Percentiles rank a stretch among this genome's conserved stretches.
These are phyloP conservation scores for Sphaerophoria taeniata DNA, from an alignment of 2,888 invertebrate species.

Conservation along the genomic window DNA sequence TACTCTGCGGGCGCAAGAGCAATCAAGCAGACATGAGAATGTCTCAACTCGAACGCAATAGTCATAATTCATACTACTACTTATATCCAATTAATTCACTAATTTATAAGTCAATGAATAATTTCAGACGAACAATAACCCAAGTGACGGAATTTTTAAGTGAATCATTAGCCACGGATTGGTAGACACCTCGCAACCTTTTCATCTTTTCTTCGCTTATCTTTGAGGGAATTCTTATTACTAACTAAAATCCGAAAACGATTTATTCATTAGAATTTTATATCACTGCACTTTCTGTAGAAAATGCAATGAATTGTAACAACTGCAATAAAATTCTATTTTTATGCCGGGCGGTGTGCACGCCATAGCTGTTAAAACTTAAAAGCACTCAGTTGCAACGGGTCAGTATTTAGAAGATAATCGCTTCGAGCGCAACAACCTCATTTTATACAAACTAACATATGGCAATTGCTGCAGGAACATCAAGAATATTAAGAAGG, in stretches of 20 bases:
- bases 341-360: not conserved
- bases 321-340: not conserved
- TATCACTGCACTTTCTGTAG: not conserved
- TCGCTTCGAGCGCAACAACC: not conserved
- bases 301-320: not conserved
- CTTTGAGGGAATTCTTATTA: not conserved
- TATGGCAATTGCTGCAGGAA: conserved; percentile 32
- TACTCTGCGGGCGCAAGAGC: no score
- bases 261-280: conserved; percentile 11
- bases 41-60: no score
- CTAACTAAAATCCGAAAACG: not conserved
- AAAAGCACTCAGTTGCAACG: not conserved
- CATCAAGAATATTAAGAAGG: conserved; percentile 25
- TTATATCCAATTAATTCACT: no score
- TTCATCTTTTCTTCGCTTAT: not conserved
- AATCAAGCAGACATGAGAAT: no score
- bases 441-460: not conserved
- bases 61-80: no score
- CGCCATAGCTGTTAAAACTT: not conserved
- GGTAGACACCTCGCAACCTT: not conserved
- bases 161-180: conserved; percentile 18
- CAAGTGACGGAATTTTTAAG: not conserved
- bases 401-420: conserved; percentile 25
- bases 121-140: not conserved
- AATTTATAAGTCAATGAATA: no score